Conservation (phyloP, 1,140 invertebrate genomes). For the Arion vulgaris region DNA sequence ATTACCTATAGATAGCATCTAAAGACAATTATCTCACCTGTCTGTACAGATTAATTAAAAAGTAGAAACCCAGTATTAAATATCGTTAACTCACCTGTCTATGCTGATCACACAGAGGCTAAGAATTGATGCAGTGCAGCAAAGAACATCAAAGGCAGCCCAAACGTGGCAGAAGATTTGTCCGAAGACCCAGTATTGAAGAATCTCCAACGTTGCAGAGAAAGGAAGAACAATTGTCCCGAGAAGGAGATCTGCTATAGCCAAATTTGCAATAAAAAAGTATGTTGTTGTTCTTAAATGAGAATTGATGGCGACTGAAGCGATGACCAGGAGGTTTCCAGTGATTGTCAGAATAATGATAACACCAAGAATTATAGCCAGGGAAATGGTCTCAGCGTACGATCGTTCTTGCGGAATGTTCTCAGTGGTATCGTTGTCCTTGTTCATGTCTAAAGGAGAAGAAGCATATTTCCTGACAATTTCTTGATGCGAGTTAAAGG, state of each 20-base stretch:
- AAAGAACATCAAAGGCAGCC: slow-evolving; percentile 91
- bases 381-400: slow-evolving; percentile 21
- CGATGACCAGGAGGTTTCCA: slow-evolving; percentile 78
- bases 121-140: slow-evolving; percentile 97
- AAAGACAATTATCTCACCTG: no score
- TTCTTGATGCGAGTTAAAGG: neutral
- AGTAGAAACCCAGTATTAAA: no score
- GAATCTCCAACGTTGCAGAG: slow-evolving; percentile 75
- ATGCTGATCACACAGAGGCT: slow-evolving; percentile 96
- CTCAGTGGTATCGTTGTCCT: neutral
- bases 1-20: no score
- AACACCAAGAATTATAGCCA: slow-evolving; percentile 61
- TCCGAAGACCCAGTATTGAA: slow-evolving; percentile 69
- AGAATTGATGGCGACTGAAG: slow-evolving; percentile 76
- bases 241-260: slow-evolving; percentile 67
- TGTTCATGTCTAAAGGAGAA: neutral
- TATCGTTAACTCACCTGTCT: slow-evolving; percentile 80
- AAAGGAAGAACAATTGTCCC: slow-evolving; percentile 79
- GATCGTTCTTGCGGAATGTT: neutral
- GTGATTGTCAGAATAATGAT: slow-evolving; percentile 76
- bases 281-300: slow-evolving; percentile 74
- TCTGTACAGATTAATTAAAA: no score
- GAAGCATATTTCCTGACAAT: neutral
- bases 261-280: slow-evolving; percentile 71
- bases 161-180: slow-evolving; percentile 71